Evolutionary conservation across 2,113 vertebrate species (phyloP).

Genomic region (Sturnus vulgaris): DNA sequence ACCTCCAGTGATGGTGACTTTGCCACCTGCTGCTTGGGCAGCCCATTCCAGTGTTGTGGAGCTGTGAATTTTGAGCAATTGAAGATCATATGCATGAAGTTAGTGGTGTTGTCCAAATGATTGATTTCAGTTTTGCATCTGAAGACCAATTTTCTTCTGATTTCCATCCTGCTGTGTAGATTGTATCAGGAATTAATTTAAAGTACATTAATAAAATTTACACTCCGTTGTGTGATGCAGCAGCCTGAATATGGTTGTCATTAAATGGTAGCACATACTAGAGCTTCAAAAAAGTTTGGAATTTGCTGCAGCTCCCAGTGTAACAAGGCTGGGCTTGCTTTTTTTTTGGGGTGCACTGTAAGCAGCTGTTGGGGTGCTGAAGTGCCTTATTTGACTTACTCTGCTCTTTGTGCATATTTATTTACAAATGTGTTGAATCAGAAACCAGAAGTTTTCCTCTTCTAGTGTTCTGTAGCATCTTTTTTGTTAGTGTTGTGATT

Average conservation of each 20-base stretch:
- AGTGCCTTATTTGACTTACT: not conserved
- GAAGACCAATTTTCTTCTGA: not conserved
- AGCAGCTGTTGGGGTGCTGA: not conserved
- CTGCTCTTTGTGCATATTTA: not conserved
- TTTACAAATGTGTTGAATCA: not conserved
- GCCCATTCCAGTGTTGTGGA: not conserved
- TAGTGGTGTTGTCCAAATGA: not conserved
- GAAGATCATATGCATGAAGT: not conserved
- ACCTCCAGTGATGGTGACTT: not conserved
- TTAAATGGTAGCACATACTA: not conserved
- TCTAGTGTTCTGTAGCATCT: not conserved
- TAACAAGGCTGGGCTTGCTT: not conserved
- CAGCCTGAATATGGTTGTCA: not conserved
- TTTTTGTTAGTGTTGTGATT: not conserved
- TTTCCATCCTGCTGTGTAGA: not conserved
- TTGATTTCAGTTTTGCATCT: not conserved
- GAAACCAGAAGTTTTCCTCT: not conserved
- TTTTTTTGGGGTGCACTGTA: not conserved
- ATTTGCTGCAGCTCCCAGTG: not conserved
- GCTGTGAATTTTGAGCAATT: not conserved
- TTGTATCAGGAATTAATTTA: conserved; percentile 10
- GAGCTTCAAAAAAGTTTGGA: not conserved
- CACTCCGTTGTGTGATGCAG: not conserved
- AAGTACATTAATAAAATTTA: not conserved
- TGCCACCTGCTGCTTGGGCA: not conserved